Conservation (phyloP, 1,140 invertebrate genomes). For the Caerostris extrusa region DNA sequence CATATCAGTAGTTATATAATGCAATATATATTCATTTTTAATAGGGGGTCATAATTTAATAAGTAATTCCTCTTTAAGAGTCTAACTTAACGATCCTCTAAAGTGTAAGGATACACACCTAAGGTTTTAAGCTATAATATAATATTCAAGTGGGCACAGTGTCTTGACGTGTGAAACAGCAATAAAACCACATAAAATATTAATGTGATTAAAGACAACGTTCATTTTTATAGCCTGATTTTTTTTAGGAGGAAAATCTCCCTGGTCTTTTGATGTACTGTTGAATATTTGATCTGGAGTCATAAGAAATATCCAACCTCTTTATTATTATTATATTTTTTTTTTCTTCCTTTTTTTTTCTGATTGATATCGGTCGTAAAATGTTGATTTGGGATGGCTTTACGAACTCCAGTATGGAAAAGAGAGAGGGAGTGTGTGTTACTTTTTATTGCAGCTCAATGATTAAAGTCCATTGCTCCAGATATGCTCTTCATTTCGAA, state of each 20-base stretch:
- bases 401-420: background rate
- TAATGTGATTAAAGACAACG: conserved; percentile 49
- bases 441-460: background rate
- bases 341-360: background rate
- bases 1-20: too few species aligned
- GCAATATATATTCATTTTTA: too few species aligned
- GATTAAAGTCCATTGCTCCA: background rate
- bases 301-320: conserved; percentile 38
- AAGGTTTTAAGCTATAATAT: too few species aligned
- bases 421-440: background rate
- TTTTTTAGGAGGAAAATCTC: background rate
- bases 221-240: conserved; percentile 41
- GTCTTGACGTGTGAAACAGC: conserved; percentile 52
- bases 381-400: conserved; percentile 33
- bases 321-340: background rate
- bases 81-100: too few species aligned
- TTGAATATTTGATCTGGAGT: conserved; percentile 58
- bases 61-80: too few species aligned
- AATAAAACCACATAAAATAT: conserved; percentile 62
- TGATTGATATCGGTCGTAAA: conserved; percentile 34
- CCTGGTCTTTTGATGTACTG: conserved; percentile 21
- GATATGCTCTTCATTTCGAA: background rate
- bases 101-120: too few species aligned
- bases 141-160: background rate
- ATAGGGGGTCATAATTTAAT: too few species aligned